phyloP scores from a whole-genome alignment of 2,113 vertebrate species.

The Coturnix japonica region DNA sequence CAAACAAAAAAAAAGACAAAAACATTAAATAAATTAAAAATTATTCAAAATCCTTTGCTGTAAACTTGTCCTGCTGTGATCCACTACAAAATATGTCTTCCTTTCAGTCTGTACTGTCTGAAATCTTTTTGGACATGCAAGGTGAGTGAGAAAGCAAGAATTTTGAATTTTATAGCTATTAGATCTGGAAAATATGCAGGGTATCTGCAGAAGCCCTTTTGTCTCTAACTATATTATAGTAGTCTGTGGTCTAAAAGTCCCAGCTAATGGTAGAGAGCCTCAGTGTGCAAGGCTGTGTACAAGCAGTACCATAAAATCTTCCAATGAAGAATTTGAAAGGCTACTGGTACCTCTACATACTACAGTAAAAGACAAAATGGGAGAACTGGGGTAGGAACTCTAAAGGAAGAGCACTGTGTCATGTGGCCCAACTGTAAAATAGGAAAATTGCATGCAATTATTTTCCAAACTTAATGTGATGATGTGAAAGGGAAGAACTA shows the following conservation, averaged over 20 bases:
- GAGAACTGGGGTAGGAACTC: slow-evolving; percentile 51
- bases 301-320: slow-evolving; percentile 23
- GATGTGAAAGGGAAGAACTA: slow-evolving; percentile 80
- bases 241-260: not conserved
- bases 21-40: too few relatives aligned
- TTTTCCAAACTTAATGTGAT: slow-evolving; percentile 75
- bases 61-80: not conserved
- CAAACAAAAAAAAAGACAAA: too few relatives aligned
- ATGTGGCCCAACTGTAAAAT: slow-evolving; percentile 82
- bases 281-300: not conserved
- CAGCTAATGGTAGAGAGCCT: not conserved
- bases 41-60: not conserved
- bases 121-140: not conserved
- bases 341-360: slow-evolving; percentile 39
- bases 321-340: slow-evolving; percentile 53
- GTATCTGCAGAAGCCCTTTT: not conserved
- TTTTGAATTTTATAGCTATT: not conserved
- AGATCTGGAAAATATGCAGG: not conserved
- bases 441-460: slow-evolving; percentile 86
- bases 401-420: slow-evolving; percentile 75
- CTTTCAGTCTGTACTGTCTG: not conserved
- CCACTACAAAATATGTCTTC: not conserved
- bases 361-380: slow-evolving; percentile 66
- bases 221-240: not conserved
- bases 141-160: not conserved